These are phyloP conservation scores for Drosophila kohkoa DNA, from an alignment of 1,140 invertebrate species.

Conservation along the genomic window DNA sequence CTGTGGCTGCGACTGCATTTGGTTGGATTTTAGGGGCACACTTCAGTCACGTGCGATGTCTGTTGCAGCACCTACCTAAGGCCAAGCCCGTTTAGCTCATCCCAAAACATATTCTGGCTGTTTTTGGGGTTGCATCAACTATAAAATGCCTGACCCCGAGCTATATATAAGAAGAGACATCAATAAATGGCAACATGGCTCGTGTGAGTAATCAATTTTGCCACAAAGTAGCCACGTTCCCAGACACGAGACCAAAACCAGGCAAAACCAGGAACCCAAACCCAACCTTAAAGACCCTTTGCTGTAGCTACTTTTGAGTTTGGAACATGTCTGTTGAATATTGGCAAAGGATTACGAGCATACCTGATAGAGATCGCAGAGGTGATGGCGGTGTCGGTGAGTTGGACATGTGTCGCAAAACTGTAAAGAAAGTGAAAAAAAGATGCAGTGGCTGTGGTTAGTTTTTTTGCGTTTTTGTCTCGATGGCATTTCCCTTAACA, in stretches of 20 bases:
- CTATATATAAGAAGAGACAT: constrained; percentile 34
- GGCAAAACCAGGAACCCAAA: constrained; percentile 2
- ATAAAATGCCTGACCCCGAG: constrained; percentile 39
- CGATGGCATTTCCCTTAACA: neutral
- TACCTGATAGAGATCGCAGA: constrained; percentile 81
- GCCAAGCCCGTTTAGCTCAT: constrained; percentile 29
- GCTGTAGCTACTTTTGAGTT: neutral
- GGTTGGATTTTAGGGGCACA: constrained; percentile 46
- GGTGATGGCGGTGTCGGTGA: constrained; percentile 81
- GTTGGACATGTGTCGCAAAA: constrained; percentile 82
- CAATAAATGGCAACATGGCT: constrained; percentile 58
- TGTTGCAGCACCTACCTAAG: constrained; percentile 40
- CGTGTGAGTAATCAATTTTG: constrained; percentile 80
- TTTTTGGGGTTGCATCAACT: constrained; percentile 47
- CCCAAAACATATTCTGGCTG: constrained; percentile 17
- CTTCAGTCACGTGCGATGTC: constrained; percentile 70
- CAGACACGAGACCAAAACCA: constrained; percentile 35
- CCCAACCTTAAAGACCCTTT: neutral
- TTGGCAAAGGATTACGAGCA: constrained; percentile 74
- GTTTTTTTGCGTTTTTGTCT: neutral
- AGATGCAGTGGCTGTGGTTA: constrained; percentile 19
- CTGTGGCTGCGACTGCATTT: constrained; percentile 18
- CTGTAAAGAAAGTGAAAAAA: constrained; percentile 60
- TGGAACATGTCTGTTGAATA: constrained; percentile 67
- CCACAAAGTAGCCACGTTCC: constrained; percentile 82